These are phyloP conservation scores for Stegana nigrithorax DNA, from an alignment of 2,888 invertebrate genomes.

Conservation along the genomic window DNA sequence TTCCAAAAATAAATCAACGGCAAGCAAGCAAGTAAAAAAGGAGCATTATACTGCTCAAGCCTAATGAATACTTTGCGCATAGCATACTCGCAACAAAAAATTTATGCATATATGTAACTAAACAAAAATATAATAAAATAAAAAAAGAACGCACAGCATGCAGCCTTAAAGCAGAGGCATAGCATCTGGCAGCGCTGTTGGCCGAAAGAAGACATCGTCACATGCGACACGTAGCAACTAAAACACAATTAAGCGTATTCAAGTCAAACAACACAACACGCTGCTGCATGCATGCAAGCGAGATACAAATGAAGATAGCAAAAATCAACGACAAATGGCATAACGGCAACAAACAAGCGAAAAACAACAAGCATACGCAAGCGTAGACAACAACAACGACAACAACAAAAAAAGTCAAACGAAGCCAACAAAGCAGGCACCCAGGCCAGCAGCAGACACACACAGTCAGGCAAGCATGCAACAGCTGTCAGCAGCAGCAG, in stretches of 20 bases:
- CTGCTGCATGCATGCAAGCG: slow-evolving; percentile 14
- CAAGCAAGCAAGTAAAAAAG: slow-evolving; percentile 4
- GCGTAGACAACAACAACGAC: too few species aligned
- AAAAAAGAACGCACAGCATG: not conserved
- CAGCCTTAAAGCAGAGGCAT: not conserved
- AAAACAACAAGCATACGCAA: not conserved
- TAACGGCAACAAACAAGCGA: not conserved
- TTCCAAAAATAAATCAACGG: slow-evolving; percentile 42
- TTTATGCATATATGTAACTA: too few species aligned
- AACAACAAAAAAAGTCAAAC: not conserved
- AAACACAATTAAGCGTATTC: slow-evolving; percentile 1
- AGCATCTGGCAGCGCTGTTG: too few species aligned
- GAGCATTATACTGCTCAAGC: too few species aligned
- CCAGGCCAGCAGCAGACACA: too few species aligned
- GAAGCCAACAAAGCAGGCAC: too few species aligned
- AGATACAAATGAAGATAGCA: slow-evolving; percentile 7
- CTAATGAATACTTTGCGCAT: too few species aligned
- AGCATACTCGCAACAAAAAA: too few species aligned
- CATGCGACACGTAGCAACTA: slow-evolving; percentile 5
- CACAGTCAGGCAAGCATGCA: too few species aligned
- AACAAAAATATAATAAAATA: too few species aligned
- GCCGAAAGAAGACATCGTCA: too few species aligned
- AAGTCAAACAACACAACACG: slow-evolving; percentile 4
- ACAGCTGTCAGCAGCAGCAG: slow-evolving; percentile 1
- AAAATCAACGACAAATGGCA: not conserved